Base-by-base conservation (phyloP, 1,140 invertebrate species). In the Drosophila pandora region DNA sequence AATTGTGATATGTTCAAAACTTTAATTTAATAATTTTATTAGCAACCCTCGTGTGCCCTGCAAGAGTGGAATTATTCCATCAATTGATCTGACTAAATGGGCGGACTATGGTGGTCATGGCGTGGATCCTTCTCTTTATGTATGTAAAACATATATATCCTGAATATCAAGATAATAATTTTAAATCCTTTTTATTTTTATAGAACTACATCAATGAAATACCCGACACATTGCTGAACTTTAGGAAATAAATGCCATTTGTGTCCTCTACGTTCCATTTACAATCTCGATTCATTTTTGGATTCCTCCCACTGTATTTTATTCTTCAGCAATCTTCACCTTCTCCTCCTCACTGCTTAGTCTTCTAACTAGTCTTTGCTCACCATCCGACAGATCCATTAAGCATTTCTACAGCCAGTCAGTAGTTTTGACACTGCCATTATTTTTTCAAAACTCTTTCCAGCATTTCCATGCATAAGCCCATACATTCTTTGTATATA, bases 21-120 rank as follows among this genome's bases (percentile, higher is more conserved):
- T 12, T 23, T 2, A 21, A 50, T 43, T 4, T 30, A 47, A 45
- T 21, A 25, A 5, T 12, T 41, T 7, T 28, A 45, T 12, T 68
- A 97, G 96, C 79, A 98, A 97, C 92, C 97, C 97, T 10, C 94
- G 97, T 87, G 97, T 98, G 62, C 96, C 97, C 10, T 98, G 97
- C 92, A 94, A 95, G 91, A 97, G 96, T 90, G 96, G 96, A 48
- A 94, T 97, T 28, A 94, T 98, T 56, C 96, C 97, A 10, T 94
- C 94, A 65, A 96, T 98, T 75, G 97, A 98, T 92, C 94, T 97
- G 68, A 95, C 93, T 69, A 97, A 97, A 91, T 98, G 97, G 97
- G 96, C 96, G 4, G 96, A 97, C 84, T 95, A 92, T 88, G 83
- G 79, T 37, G 91, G 90, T 13, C 90, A 92, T 58, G 92, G 93